Evolutionary conservation across 1,140 invertebrate species (phyloP).

Genomic region (Thaumetopoea pityocampa): DNA sequence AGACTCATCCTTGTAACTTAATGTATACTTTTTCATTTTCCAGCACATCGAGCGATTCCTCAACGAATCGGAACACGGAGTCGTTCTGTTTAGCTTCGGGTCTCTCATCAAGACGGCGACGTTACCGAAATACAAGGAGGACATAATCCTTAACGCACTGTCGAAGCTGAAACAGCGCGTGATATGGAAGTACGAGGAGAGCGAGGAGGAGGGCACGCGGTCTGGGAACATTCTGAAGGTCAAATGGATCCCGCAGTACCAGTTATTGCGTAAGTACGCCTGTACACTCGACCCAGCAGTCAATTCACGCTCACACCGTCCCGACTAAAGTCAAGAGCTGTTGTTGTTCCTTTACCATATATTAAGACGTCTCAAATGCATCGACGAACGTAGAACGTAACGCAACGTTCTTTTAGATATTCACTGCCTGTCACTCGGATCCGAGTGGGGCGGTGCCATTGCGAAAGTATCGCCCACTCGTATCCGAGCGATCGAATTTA

Average conservation of each 20-base stretch:
- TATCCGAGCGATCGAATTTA: no score
- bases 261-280: constrained; percentile 75
- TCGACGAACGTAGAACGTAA: no score
- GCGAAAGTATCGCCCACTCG: no score
- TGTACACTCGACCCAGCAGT: background rate
- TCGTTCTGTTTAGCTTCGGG: constrained; percentile 81
- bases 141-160: constrained; percentile 72
- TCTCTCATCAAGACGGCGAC: constrained; percentile 76
- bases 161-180: constrained; percentile 76
- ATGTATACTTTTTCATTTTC: constrained; percentile 32
- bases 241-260: constrained; percentile 80
- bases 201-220: constrained; percentile 52
- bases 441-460: no score
- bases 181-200: constrained; percentile 82
- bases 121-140: constrained; percentile 63
- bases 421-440: no score
- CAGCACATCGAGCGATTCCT: constrained; percentile 80
- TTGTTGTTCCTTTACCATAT: no score
- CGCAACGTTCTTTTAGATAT: no score
- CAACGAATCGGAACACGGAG: constrained; percentile 79
- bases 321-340: no score
- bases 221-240: constrained; percentile 63
- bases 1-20: no score
- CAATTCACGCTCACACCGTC: no score
- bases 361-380: no score